Evolutionary conservation across 2,113 vertebrate genomes (phyloP), one percentile per base, ranked within the genome.

Genomic region (Lota lota): DNA sequence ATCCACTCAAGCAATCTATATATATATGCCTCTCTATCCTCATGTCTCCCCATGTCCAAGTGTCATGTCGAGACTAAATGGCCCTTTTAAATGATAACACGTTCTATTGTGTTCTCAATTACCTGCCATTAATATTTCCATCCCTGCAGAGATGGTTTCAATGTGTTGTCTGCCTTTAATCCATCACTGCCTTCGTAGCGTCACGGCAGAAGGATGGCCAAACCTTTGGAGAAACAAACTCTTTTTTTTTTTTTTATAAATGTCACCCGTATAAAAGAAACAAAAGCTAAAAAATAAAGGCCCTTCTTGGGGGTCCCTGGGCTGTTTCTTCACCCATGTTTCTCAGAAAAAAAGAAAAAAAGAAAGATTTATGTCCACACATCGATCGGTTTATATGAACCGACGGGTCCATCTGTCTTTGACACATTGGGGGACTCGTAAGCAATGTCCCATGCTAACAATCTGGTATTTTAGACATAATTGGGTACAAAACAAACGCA

Each of bases 101-200:
- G 57, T 7, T 47, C 72, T 61, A 73, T 84, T 77, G 77, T 82
- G 66, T 66, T 75, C 75, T 81, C 75, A 85, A 81, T 87, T 81
- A 77, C 69, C 76, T 74, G 73, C 54, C 75, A 75, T 87, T 81
- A 83, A 86, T 81, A 87, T 84, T 79, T 85, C 74, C 69, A 75
- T 76, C 73, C 78, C 77, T 59, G 73, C 80, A 82, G 80, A 72
- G 66, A 70, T 72, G 85, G 83, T 88, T 88, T 81, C 88, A 87
- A 69, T 64, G 83, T 67, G 65, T 77, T 82, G 74, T 79, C 68
- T 65, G 72, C 67, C 73, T 51, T 17, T 73, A 70, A 85, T 88
- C 81, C 69, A 84, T 89, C 87, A 86, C 73, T 76, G 81, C 70
- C 68, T 74, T 3, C 63, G 47, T 16, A 63, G 28, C 80, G 71